Evolutionary conservation across 2,797 vertebrate species (phyloP).

Genomic region (Tenualosa ilisha): DNA sequence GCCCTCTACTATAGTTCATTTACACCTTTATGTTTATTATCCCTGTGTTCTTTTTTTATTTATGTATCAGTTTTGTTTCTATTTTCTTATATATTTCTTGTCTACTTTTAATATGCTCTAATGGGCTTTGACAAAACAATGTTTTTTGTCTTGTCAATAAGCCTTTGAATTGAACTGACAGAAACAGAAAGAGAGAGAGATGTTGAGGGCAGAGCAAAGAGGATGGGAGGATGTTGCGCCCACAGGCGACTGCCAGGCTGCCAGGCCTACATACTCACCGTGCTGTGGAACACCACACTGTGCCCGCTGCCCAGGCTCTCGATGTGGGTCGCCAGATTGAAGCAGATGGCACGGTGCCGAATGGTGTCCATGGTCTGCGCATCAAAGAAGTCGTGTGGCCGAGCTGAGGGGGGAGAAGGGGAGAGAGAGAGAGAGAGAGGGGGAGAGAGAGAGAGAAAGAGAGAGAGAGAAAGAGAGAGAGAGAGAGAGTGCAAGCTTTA

Average conservation of each 20-base stretch:
- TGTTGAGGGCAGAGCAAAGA: neutral
- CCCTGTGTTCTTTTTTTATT: too few species aligned
- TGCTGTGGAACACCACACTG: slow-evolving; percentile 98
- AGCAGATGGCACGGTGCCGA: slow-evolving; percentile 94
- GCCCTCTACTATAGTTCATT: too few species aligned
- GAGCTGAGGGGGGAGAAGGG: slow-evolving; percentile 70
- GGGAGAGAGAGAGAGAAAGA: neutral
- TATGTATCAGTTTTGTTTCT: too few species aligned
- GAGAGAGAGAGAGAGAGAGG: neutral
- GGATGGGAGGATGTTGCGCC: neutral
- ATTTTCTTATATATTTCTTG: too few species aligned
- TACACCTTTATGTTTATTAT: too few species aligned
- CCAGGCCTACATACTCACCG: slow-evolving; percentile 76
- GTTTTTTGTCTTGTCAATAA: too few species aligned
- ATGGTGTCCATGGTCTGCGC: slow-evolving; percentile 98
- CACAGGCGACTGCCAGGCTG: neutral
- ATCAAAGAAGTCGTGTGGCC: slow-evolving; percentile 97
- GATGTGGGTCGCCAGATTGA: slow-evolving; percentile 95
- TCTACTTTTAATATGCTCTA: too few species aligned
- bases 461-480: neutral
- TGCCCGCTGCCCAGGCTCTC: slow-evolving; percentile 97
- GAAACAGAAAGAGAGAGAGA: neutral
- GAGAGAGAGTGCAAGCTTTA: neutral
- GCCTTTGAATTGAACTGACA: too few species aligned
- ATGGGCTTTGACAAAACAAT: too few species aligned